Percentiles rank a stretch among this genome's conserved stretches.
Conservation (phyloP, 2,888 invertebrate genomes). For the Scaptomyza cyrtandrae region DNA sequence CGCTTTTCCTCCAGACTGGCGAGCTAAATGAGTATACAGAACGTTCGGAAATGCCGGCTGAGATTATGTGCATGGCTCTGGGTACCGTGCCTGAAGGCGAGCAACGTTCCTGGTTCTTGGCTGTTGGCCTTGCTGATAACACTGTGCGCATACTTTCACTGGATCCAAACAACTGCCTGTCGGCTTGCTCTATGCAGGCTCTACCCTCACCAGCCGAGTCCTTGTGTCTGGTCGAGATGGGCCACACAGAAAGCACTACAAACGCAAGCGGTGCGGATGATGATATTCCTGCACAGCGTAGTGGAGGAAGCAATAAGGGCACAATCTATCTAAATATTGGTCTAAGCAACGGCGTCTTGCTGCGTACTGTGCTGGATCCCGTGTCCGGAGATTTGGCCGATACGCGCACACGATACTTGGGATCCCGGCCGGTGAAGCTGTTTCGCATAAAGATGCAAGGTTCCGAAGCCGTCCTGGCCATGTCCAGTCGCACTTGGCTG, state of each 20-base stretch:
- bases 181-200: constrained; percentile 98
- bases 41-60: constrained; percentile 97
- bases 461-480: constrained; percentile 97
- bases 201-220: constrained; percentile 98
- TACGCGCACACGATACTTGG: constrained; percentile 97
- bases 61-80: constrained; percentile 99
- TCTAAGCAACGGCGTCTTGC: constrained; percentile 96
- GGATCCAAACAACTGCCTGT: constrained; percentile 97
- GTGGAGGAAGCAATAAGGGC: constrained; percentile 86
- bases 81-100: constrained; percentile 98
- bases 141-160: constrained; percentile 98
- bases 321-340: constrained; percentile 97
- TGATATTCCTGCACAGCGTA: constrained; percentile 85
- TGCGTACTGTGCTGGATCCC: constrained; percentile 97
- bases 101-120: constrained; percentile 96
- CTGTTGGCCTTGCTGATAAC: constrained; percentile 97
- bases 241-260: constrained; percentile 87
- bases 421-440: constrained; percentile 97
- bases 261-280: constrained; percentile 85
- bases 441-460: constrained; percentile 98
- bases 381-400: constrained; percentile 98
- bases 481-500: constrained; percentile 99
- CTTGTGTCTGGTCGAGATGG: constrained; percentile 97
- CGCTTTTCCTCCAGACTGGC: constrained; percentile 89
- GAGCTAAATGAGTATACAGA: constrained; percentile 99